These are phyloP conservation scores for Scalopus aquaticus DNA, from an alignment of 2,113 vertebrate genomes.

Conservation along the genomic window DNA sequence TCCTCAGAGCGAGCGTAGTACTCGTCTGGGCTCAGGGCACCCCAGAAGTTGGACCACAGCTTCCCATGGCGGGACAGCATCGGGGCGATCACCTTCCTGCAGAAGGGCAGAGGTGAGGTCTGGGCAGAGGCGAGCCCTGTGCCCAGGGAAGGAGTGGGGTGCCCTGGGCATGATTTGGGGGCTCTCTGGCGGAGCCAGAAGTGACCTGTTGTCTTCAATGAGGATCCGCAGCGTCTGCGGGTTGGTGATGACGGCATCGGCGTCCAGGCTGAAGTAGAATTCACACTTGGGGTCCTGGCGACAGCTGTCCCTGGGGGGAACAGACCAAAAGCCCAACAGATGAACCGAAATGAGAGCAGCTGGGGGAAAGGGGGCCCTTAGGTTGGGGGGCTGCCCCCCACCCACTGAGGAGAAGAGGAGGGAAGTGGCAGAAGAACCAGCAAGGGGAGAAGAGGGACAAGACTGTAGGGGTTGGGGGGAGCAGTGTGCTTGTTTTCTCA, in stretches of 20 bases:
- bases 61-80: slow-evolving; percentile 88
- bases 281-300: slow-evolving; percentile 84
- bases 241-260: slow-evolving; percentile 84
- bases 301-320: slow-evolving; percentile 83
- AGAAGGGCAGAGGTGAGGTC: neutral
- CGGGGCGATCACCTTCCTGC: slow-evolving; percentile 86
- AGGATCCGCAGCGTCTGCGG: slow-evolving; percentile 82
- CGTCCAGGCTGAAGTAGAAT: slow-evolving; percentile 89
- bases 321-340: neutral
- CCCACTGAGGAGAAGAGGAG: neutral
- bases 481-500: neutral
- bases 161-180: neutral
- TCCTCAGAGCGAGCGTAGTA: slow-evolving; percentile 88
- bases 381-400: too few species aligned
- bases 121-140: neutral
- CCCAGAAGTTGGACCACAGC: slow-evolving; percentile 92
- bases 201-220: slow-evolving; percentile 87
- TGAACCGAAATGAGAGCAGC: neutral
- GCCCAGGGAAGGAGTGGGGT: neutral
- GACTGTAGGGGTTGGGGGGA: neutral
- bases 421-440: neutral
- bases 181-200: neutral
- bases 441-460: neutral
- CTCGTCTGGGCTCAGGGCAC: slow-evolving; percentile 86
- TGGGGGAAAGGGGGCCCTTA: too few species aligned